These are phyloP conservation scores for Arctia plantaginis DNA, from an alignment of 2,888 invertebrate genomes.

Conservation along the genomic window DNA sequence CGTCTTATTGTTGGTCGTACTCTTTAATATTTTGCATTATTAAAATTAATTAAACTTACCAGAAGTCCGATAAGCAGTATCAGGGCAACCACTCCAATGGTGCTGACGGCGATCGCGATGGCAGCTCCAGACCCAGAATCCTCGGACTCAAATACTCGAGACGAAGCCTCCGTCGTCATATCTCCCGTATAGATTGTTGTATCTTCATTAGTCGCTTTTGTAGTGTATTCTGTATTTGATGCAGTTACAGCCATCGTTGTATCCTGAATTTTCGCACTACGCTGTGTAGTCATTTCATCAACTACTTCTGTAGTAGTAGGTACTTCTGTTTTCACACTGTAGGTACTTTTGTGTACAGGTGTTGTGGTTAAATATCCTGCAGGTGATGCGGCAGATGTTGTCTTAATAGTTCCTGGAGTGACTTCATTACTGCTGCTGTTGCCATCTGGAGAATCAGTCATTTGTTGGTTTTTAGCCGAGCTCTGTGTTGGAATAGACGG, in stretches of 20 bases:
- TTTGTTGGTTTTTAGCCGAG: constrained; percentile 34
- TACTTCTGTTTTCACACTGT: constrained; percentile 28
- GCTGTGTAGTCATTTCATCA: constrained; percentile 52
- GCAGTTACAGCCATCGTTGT: constrained; percentile 59
- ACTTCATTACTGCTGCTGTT: constrained; percentile 78
- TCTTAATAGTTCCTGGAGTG: constrained; percentile 43
- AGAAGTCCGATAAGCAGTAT: constrained; percentile 91
- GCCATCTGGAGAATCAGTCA: constrained; percentile 60
- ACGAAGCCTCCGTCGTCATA: constrained; percentile 73
- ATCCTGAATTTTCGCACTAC: constrained; percentile 58
- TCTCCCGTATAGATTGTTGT: constrained; percentile 67
- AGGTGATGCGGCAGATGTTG: constrained; percentile 39
- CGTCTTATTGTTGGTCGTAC: no score
- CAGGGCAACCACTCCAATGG: constrained; percentile 92
- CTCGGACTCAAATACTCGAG: constrained; percentile 66
- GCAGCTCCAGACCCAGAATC: constrained; percentile 89
- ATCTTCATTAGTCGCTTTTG: constrained; percentile 67
- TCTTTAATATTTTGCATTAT: background rate
- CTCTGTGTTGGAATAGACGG: constrained; percentile 52
- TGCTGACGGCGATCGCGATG: constrained; percentile 93
- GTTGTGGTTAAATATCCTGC: constrained; percentile 28
- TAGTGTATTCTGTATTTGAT: constrained; percentile 58
- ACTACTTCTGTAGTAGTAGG: constrained; percentile 21
- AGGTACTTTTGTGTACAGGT: constrained; percentile 26
- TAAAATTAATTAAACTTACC: constrained; percentile 82